A percentile compares a stretch with the other conserved stretches of the same genome.
Conservation (phyloP, 2,797 vertebrate genomes). For the Hydrolagus colliei region DNA sequence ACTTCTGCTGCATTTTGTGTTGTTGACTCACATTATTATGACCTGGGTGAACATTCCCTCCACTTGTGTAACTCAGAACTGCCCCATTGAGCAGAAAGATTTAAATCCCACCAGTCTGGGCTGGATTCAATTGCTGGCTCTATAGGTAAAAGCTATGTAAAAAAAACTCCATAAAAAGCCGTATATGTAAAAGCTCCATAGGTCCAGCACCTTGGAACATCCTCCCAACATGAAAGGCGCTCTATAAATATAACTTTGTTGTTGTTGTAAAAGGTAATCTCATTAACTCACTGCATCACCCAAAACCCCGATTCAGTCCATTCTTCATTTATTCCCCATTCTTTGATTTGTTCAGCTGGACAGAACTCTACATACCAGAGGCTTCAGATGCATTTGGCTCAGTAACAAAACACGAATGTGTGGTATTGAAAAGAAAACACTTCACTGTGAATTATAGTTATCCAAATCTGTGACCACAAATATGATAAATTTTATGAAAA, state of each 20-base stretch:
- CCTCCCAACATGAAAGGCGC: background rate
- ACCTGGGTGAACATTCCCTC: background rate
- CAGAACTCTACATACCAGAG: background rate
- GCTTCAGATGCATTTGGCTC: too few species aligned
- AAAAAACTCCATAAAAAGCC: background rate
- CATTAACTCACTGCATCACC: too few species aligned
- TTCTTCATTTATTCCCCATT: background rate
- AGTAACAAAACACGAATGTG: background rate
- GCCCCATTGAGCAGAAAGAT: background rate
- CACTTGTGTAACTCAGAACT: background rate
- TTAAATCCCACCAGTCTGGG: background rate
- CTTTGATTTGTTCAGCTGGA: background rate
- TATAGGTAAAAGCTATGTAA: background rate
- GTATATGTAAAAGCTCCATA: background rate
- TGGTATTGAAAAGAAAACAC: background rate
- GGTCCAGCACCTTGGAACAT: background rate
- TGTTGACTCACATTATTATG: background rate
- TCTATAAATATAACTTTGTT: background rate
- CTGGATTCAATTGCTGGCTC: background rate
- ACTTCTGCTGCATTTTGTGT: too few species aligned
- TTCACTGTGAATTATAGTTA: conserved; percentile 1
- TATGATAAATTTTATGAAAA: background rate
- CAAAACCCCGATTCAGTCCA: too few species aligned
- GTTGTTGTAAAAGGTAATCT: too few species aligned
- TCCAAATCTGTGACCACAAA: too few species aligned